Percentiles rank a stretch among this genome's conserved stretches.
These are phyloP conservation scores for Conchocele bisecta DNA, from an alignment of 2,888 invertebrate species.

Conservation along the genomic window DNA sequence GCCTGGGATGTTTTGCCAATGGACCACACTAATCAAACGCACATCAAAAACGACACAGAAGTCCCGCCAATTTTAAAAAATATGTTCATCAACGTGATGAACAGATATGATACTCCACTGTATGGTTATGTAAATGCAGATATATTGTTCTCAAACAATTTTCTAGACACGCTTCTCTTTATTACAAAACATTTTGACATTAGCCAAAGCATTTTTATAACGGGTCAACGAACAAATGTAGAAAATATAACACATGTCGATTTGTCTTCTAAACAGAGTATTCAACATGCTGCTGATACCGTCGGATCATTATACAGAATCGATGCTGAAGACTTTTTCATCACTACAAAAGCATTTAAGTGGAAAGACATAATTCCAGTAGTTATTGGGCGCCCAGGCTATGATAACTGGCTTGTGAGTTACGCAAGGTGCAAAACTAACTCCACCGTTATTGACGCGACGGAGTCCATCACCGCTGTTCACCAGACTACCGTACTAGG, in stretches of 20 bases:
- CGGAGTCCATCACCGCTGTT: conserved; percentile 49
- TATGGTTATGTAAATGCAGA: conserved; percentile 60
- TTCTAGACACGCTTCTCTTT: conserved; percentile 41
- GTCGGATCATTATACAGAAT: conserved; percentile 48
- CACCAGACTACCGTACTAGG: conserved; percentile 60
- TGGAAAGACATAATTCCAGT: conserved; percentile 52
- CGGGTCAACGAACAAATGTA: conserved; percentile 56
- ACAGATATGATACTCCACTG: conserved; percentile 49
- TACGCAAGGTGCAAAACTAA: conserved; percentile 55
- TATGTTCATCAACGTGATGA: conserved; percentile 49
- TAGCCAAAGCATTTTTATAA: conserved; percentile 38
- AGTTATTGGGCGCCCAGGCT: conserved; percentile 58
- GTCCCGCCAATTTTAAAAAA: conserved; percentile 53
- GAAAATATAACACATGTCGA: conserved; percentile 39
- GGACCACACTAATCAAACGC: too few species aligned
- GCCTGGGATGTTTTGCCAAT: conserved; percentile 57
- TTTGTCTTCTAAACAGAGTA: conserved; percentile 21
- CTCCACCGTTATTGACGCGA: conserved; percentile 55
- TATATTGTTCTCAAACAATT: conserved; percentile 52
- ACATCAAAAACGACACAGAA: conserved; percentile 10
- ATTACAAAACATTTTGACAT: conserved; percentile 28
- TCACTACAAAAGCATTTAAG: conserved; percentile 50
- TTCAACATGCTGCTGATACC: conserved; percentile 17
- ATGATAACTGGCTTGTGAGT: conserved; percentile 60
- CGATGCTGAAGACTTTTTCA: conserved; percentile 62